phyloP scores from a whole-genome alignment of 2,888 invertebrate genomes.

The Leucoma salicis region DNA sequence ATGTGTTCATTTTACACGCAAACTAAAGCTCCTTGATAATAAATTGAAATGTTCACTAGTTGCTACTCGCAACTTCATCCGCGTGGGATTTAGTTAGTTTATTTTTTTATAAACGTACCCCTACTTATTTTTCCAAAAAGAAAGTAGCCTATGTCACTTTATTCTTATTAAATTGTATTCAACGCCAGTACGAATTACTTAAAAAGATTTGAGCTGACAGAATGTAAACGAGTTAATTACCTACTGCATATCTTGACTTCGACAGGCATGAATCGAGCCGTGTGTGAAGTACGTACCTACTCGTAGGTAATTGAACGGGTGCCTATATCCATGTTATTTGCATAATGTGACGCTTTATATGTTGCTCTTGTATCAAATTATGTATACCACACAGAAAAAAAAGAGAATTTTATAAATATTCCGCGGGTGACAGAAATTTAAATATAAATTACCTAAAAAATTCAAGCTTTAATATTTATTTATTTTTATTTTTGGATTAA shows the following conservation, averaged over 20 bases:
- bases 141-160: no score
- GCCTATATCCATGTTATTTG: neutral
- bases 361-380: neutral
- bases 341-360: neutral
- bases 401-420: neutral
- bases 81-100: no score
- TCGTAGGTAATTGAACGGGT: constrained; percentile 53
- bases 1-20: no score
- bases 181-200: neutral
- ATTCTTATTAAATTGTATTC: neutral
- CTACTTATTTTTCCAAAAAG: no score
- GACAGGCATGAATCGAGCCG: constrained; percentile 29
- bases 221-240: constrained; percentile 37
- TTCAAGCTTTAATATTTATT: no score
- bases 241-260: constrained; percentile 43
- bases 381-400: neutral
- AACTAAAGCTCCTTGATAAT: no score
- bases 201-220: neutral
- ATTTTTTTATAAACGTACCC: no score
- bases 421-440: no score
- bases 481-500: no score
- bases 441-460: no score
- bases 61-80: no score
- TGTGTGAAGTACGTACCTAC: constrained; percentile 44
- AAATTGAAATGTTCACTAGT: no score